Base-by-base conservation (phyloP, 2,797 vertebrate genomes). In the Crax fasciolata region DNA sequence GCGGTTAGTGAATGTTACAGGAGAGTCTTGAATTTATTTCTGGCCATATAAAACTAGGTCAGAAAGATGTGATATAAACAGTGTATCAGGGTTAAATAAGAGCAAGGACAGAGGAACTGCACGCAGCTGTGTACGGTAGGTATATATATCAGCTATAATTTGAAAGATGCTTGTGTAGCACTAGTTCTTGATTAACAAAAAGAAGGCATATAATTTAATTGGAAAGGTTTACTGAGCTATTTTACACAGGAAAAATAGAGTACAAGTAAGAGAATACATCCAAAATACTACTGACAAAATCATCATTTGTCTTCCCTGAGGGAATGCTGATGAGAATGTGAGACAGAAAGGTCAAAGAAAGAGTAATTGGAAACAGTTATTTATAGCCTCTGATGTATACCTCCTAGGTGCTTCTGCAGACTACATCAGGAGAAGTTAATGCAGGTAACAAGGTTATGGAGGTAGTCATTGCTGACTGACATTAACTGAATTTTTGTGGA, bases 351-450 rank as follows among this genome's bases (percentile, higher is more conserved):
- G 85, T 93, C 84, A 90, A 54, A 77, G 83, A 75, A 91, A 94
- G 81, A 91, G 88, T 96, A 96, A 97, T 90, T 97, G 88, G 87
- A 96, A 95, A 67, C 38, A 28, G 48, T 81, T 97, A 96, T 97
- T 97, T 96, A 95, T 95, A 97, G 86, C 59, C 76, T 62, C 93
- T 51, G 10, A 35, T 48, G 55, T 87, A 61, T 77, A 32, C 72
- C 63, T 90, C 90, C 96, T 84, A 83, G 57, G 76, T 93, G 84
- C 68, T 84, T 59, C 71, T 87, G 86, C 66, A 91, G 80, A 82
- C 48, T 88, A 62, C 57, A 81, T 46, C 73, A 62, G 46, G 32
- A 85, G 78, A 89, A 81, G 77, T 63, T 95, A 92, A 88, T 85
- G 44, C 78, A 88, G 74, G 25, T 85, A 89, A 58, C 95, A 91